Evolutionary conservation across 1,140 invertebrate genomes (phyloP).

Genomic region (Conus betulinus): DNA sequence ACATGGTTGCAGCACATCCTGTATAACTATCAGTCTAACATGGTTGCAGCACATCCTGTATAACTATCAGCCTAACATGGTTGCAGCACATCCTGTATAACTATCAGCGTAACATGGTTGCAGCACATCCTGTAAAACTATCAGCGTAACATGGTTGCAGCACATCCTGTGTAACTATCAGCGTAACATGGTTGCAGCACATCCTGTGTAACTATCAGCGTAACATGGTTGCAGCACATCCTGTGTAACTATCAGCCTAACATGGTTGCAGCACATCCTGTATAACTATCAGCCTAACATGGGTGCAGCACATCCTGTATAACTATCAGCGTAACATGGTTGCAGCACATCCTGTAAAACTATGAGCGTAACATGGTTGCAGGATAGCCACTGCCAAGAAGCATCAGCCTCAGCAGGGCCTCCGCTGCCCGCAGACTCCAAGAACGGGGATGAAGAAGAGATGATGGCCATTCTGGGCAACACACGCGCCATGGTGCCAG

Average conservation of each 20-base stretch:
- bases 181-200: constrained; percentile 76
- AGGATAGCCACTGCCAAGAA: constrained; percentile 97
- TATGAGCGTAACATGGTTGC: constrained; percentile 38
- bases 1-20: constrained; percentile 76
- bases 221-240: constrained; percentile 76
- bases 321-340: background rate
- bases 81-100: constrained; percentile 76
- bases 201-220: too few species aligned
- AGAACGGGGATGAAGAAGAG: constrained; percentile 53
- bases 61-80: background rate
- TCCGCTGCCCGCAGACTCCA: constrained; percentile 50
- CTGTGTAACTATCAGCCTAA: too few species aligned
- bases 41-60: constrained; percentile 76
- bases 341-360: constrained; percentile 39
- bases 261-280: constrained; percentile 76
- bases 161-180: too few species aligned
- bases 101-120: constrained; percentile 26
- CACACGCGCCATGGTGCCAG: constrained; percentile 66
- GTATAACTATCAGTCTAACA: background rate
- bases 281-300: background rate
- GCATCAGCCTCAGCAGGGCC: constrained; percentile 80
- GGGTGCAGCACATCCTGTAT: constrained; percentile 76
- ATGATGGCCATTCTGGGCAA: constrained; percentile 65
- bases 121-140: constrained; percentile 76
- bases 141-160: constrained; percentile 76